Evolutionary conservation across 2,797 vertebrate species (phyloP).

Genomic region (Hydrophis major): DNA sequence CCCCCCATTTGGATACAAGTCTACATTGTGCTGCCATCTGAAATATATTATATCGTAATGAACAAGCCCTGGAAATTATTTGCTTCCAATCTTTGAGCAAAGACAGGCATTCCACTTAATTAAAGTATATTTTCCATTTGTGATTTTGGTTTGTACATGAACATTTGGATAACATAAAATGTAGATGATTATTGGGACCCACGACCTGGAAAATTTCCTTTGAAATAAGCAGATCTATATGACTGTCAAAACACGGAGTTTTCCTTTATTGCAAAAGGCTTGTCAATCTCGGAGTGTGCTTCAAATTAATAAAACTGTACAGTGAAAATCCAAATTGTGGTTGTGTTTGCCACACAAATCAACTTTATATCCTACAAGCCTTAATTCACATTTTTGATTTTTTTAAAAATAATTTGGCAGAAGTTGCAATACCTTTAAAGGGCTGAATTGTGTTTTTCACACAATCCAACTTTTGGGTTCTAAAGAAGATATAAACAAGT

Average conservation of each 20-base stretch:
- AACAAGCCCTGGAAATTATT: slow-evolving; percentile 69
- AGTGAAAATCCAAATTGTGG: neutral
- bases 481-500: neutral
- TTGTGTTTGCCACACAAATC: neutral
- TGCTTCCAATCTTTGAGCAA: slow-evolving; percentile 61
- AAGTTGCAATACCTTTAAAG: neutral
- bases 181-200: slow-evolving; percentile 21
- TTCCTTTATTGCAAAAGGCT: neutral
- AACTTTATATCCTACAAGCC: neutral
- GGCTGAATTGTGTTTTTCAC: neutral
- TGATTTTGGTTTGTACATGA: slow-evolving; percentile 48
- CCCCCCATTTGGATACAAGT: slow-evolving; percentile 68
- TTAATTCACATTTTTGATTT: neutral
- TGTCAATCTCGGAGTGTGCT: neutral
- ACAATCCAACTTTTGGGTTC: neutral
- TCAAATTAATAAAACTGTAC: neutral
- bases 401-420: neutral
- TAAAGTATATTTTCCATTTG: slow-evolving; percentile 45
- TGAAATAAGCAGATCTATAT: neutral
- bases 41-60: slow-evolving; percentile 71
- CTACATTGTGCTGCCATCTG: slow-evolving; percentile 73
- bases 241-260: neutral
- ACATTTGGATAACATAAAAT: slow-evolving; percentile 55
- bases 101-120: slow-evolving; percentile 46
- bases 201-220: neutral